A percentile compares a stretch with the other conserved stretches of the same genome.
Evolutionary conservation across 2,113 vertebrate species (phyloP).

Genomic region (Cyanocitta stelleri): DNA sequence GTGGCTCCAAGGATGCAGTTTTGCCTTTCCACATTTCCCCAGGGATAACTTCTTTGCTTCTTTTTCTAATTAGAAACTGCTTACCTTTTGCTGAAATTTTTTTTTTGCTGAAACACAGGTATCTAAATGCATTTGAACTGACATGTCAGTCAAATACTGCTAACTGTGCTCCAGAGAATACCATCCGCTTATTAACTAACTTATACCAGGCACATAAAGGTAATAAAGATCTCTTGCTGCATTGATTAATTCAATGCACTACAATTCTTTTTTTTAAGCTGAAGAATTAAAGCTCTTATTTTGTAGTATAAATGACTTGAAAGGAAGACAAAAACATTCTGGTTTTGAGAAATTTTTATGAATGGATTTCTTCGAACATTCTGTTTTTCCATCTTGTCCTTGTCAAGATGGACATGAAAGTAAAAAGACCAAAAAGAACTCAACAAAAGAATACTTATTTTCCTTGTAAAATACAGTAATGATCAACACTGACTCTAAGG

Average conservation of each 20-base stretch:
- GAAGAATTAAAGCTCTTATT: background rate
- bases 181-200: background rate
- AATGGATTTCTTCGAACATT: background rate
- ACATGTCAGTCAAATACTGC: background rate
- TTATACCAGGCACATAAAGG: background rate
- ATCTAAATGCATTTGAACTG: background rate
- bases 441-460: background rate
- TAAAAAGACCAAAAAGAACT: background rate
- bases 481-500: background rate
- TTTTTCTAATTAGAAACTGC: background rate
- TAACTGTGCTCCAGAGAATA: background rate
- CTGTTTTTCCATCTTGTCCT: background rate
- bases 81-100: background rate
- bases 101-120: background rate
- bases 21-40: background rate
- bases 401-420: background rate
- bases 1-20: background rate
- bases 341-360: background rate
- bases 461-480: background rate
- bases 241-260: background rate
- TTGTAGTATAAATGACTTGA: background rate
- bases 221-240: background rate
- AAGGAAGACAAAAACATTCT: background rate
- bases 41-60: background rate
- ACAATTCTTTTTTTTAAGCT: background rate